Evolutionary conservation across 92 coral and sea anemone genomes (phyloP).

Genomic region (Zoanthus sociatus): DNA sequence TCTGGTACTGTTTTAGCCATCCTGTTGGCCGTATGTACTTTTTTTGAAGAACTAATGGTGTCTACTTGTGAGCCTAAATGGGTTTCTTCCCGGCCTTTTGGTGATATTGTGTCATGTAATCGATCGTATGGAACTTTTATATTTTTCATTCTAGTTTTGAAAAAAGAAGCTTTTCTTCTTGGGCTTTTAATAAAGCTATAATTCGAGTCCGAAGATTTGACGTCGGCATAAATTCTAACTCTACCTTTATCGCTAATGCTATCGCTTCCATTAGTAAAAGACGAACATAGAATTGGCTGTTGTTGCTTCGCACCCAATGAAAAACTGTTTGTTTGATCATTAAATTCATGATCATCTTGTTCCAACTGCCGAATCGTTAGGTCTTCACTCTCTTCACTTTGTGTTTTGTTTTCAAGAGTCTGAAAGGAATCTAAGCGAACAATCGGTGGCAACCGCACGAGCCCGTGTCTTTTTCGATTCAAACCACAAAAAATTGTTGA

Average conservation of each 20-base stretch:
- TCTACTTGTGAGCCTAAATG: not conserved
- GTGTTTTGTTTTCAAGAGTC: slow-evolving; percentile 19
- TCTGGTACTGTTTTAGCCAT: not conserved
- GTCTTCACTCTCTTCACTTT: slow-evolving; percentile 9
- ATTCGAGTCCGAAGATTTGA: not conserved
- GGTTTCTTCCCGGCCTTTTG: not conserved
- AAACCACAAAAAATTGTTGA: slow-evolving; percentile 41
- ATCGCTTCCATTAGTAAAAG: slow-evolving; percentile 5
- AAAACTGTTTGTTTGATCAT: slow-evolving; percentile 23
- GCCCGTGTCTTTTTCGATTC: slow-evolving; percentile 81
- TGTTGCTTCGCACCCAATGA: not conserved
- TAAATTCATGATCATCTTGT: not conserved
- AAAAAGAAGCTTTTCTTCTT: not conserved
- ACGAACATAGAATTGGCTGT: not conserved
- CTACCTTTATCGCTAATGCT: not conserved
- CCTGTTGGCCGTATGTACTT: not conserved
- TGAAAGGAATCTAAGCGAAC: slow-evolving; percentile 65
- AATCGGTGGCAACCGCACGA: slow-evolving; percentile 86
- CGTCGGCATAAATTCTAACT: not conserved
- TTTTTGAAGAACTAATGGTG: not conserved
- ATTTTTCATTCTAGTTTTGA: slow-evolving; percentile 1
- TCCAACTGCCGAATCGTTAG: not conserved
- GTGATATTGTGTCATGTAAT: not conserved
- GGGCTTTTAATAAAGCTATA: not conserved
- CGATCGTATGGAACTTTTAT: not conserved